Base-by-base conservation (phyloP, 2,113 vertebrate genomes). In the Budorcas taxicolor region DNA sequence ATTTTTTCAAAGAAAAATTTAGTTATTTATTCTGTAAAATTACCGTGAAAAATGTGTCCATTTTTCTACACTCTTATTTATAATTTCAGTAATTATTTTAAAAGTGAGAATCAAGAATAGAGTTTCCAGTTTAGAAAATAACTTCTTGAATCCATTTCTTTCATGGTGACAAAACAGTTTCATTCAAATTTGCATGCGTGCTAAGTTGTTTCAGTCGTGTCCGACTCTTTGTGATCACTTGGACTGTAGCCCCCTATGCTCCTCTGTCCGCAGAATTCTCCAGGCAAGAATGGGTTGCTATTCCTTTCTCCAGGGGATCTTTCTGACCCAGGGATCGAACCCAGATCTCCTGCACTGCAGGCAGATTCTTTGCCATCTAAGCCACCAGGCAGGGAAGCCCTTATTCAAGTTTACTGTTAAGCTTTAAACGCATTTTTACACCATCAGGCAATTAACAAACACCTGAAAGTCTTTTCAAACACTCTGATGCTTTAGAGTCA, bases 131-230 rank as follows among this genome's bases (percentile, higher is more conserved):
- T 85, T 58, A 50, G 62, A 92, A 87, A 80, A n/a, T 84, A 29
- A 15, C 45, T 88, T 71, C 60, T 95, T 92, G 50, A 87, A 95
- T 93, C 43, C 16, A 58, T 95, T 92, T 92, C 71, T 87, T 94
- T 96, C n/a, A 55, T 58, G 11, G 62, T 57, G 64, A 91, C 67
- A 93, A 95, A 95, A 45, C 8, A 57, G 36, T 45, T 95, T 86
- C 60, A 36, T 81, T 94, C 50, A 53, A 40, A 82, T 64, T 52
- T 85, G 36, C 71, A 76, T 15, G 40, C 1, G 6, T 27, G 71
- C 71, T 25, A 27, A 76, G 71, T 76, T 1, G 6, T 43, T 76
- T 76, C 71, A 76, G 40, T 76, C 3, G 0, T 74, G 36, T 76
- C 36, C 0, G 3, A 43, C 23, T 76, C 71, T 76, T 43, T 43